Percentiles rank a stretch among this genome's conserved stretches.
Evolutionary conservation across 35 echinoderm and acorn worm species (phyloP).

Genomic region (Nesometra sesokonis): DNA sequence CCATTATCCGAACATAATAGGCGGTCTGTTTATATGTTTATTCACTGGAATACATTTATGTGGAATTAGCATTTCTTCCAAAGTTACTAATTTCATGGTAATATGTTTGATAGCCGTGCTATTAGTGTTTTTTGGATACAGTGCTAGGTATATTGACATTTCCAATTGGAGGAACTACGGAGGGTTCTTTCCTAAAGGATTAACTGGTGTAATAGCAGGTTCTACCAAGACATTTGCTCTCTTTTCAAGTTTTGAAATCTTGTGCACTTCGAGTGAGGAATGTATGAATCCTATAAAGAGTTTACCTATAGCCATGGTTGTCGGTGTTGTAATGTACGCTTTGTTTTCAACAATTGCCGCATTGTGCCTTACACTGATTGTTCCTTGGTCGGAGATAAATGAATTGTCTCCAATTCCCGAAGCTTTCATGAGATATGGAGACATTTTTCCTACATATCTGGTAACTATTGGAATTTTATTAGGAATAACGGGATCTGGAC

Average conservation of each 20-base stretch:
- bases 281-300: conserved; percentile 14
- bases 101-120: conserved; percentile 34
- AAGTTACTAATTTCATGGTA: conserved; percentile 45
- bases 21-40: conserved; percentile 5
- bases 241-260: conserved; percentile 34
- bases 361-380: conserved; percentile 23
- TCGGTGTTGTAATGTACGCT: background rate
- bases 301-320: conserved; percentile 25
- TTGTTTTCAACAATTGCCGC: background rate
- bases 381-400: conserved; percentile 28
- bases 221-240: conserved; percentile 17
- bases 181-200: conserved; percentile 41
- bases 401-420: conserved; percentile 8
- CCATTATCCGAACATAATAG: conserved; percentile 45
- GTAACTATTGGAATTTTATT: conserved; percentile 31
- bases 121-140: conserved; percentile 22
- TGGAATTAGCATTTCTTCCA: conserved; percentile 39
- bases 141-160: conserved; percentile 34
- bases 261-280: conserved; percentile 30
- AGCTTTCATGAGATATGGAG: conserved; percentile 16
- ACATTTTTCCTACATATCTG: conserved; percentile 23
- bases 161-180: conserved; percentile 30
- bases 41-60: background rate
- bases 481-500: conserved; percentile 11
- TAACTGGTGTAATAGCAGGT: conserved; percentile 46